Conservation (phyloP, 2,113 vertebrate species). For the Sminthopsis crassicaudata region DNA sequence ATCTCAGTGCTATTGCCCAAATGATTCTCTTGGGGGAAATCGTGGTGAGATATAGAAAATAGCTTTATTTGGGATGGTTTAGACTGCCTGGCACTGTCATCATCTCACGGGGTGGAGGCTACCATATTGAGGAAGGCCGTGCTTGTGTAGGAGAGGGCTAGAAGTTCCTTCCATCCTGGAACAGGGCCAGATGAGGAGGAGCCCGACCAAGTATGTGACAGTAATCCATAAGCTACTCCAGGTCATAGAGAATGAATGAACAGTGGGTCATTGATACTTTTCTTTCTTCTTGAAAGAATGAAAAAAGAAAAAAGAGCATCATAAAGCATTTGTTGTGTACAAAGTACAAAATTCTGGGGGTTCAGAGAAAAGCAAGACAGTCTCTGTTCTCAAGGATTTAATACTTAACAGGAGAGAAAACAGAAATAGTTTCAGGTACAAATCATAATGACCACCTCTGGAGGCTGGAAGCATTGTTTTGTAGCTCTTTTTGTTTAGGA, state of each 20-base stretch:
- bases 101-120: background rate
- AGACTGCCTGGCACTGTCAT: background rate
- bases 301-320: background rate
- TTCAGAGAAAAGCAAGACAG: background rate
- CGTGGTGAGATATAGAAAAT: background rate
- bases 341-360: background rate
- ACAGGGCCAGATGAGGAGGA: background rate
- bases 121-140: background rate
- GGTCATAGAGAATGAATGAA: background rate
- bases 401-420: background rate
- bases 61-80: background rate
- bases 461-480: background rate
- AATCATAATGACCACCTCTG: background rate
- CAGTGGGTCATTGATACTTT: background rate
- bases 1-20: background rate
- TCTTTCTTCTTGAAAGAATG: background rate
- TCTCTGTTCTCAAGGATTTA: background rate
- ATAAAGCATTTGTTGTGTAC: fast-evolving
- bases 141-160: background rate
- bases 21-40: background rate
- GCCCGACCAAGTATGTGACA: background rate
- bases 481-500: too few relatives aligned
- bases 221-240: background rate
- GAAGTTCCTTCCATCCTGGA: background rate
- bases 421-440: background rate